Evolutionary conservation across 2,113 vertebrate genomes (phyloP).

Genomic region (Vulpes vulpes): DNA sequence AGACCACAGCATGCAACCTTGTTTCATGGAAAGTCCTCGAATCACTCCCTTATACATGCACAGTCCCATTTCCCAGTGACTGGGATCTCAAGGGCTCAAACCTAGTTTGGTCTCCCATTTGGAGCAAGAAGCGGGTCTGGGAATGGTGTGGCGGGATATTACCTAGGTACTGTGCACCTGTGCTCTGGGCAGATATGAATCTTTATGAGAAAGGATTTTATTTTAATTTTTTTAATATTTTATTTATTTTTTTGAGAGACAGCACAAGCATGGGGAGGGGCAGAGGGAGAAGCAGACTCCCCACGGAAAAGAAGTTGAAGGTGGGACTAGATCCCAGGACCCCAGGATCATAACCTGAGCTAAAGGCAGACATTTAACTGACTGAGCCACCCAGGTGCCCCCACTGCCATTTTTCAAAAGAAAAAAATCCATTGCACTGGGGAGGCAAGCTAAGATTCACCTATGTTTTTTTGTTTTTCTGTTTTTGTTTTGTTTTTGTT

Average conservation of each 20-base stretch:
- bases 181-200: neutral
- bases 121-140: neutral
- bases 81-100: neutral
- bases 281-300: neutral
- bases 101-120: neutral
- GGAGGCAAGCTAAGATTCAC: neutral
- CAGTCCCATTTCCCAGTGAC: neutral
- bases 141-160: neutral
- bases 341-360: neutral
- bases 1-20: neutral
- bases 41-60: rapidly evolving
- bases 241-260: neutral
- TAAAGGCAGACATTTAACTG: neutral
- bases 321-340: neutral
- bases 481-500: no score
- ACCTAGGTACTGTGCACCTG: no score
- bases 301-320: neutral
- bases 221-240: neutral
- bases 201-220: neutral
- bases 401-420: no score
- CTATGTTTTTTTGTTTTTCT: no score
- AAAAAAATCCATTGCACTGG: neutral
- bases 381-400: neutral
- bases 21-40: neutral
- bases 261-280: neutral